These are phyloP conservation scores for Aegithalos caudatus DNA, from an alignment of 2,113 vertebrate genomes.

Conservation along the genomic window DNA sequence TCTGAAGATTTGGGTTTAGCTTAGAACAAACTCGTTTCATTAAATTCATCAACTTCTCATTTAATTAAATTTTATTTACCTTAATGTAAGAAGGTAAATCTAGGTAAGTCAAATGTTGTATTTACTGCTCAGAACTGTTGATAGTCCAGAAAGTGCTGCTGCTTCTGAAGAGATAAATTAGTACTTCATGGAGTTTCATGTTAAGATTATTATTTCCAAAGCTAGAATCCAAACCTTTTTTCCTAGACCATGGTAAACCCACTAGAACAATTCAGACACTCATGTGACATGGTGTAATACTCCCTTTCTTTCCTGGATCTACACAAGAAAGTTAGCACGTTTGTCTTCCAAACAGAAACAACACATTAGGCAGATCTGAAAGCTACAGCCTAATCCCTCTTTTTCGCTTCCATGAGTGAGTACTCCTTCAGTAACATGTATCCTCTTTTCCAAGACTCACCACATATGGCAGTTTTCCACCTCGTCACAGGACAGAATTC, in stretches of 20 bases:
- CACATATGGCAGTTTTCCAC: slow-evolving; percentile 99
- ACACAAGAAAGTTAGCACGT: background rate
- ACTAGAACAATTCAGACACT: background rate
- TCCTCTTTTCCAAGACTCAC: slow-evolving; percentile 68
- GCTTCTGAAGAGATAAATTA: background rate
- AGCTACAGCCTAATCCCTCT: background rate
- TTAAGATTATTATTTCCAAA: background rate
- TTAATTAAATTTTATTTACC: background rate
- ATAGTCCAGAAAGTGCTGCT: background rate
- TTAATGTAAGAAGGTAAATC: background rate
- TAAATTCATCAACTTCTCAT: background rate
- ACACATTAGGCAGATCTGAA: background rate
- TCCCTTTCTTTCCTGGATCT: background rate
- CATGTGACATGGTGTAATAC: accelerated
- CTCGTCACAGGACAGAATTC: slow-evolving; percentile 93
- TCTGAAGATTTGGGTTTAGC: background rate
- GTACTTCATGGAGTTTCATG: background rate
- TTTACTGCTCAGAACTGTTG: background rate
- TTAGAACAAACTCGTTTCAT: background rate
- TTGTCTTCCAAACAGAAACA: background rate
- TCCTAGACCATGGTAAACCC: background rate
- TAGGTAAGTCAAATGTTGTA: background rate
- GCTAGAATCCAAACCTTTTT: background rate
- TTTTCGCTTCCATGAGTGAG: background rate
- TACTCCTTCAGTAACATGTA: background rate